Evolutionary conservation across 2,888 invertebrate genomes (phyloP).

Genomic region (Adelphocoris suturalis): DNA sequence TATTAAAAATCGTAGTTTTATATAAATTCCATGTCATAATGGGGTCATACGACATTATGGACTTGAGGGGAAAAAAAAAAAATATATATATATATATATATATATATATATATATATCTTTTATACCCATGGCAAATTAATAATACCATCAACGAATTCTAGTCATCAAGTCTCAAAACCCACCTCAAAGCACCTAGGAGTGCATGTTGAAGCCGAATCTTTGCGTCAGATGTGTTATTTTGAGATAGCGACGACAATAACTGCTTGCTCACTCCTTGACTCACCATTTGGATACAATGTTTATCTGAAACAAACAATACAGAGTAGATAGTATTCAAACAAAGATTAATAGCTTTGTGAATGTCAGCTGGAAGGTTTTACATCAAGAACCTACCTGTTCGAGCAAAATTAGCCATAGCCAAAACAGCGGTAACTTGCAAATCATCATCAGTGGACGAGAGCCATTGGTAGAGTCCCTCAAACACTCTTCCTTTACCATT

Average conservation of each 20-base stretch:
- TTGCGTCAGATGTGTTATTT: constrained; percentile 82
- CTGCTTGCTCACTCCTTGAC: constrained; percentile 87
- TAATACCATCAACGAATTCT: no score
- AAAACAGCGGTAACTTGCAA: constrained; percentile 90
- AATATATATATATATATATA: no score
- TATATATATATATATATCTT: no score
- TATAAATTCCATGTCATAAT: no score
- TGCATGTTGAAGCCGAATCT: constrained; percentile 86
- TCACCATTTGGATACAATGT: constrained; percentile 91
- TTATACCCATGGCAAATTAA: no score
- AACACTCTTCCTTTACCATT: constrained; percentile 87
- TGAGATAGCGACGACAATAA: constrained; percentile 80
- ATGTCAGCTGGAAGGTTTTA: no score
- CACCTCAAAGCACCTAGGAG: constrained; percentile 85
- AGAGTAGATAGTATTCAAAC: no score
- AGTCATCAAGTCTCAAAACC: not conserved
- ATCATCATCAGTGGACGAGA: constrained; percentile 86
- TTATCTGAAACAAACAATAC: constrained; percentile 81
- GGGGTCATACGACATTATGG: no score
- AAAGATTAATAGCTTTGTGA: no score
- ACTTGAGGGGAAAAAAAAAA: no score
- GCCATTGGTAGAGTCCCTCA: constrained; percentile 87
- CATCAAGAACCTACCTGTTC: constrained; percentile 80
- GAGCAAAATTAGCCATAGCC: constrained; percentile 93
- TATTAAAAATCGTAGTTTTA: no score